A percentile compares a stretch with the other conserved stretches of the same genome.
Evolutionary conservation across 2,113 vertebrate species (phyloP).

Genomic region (Gadus chalcogrammus): DNA sequence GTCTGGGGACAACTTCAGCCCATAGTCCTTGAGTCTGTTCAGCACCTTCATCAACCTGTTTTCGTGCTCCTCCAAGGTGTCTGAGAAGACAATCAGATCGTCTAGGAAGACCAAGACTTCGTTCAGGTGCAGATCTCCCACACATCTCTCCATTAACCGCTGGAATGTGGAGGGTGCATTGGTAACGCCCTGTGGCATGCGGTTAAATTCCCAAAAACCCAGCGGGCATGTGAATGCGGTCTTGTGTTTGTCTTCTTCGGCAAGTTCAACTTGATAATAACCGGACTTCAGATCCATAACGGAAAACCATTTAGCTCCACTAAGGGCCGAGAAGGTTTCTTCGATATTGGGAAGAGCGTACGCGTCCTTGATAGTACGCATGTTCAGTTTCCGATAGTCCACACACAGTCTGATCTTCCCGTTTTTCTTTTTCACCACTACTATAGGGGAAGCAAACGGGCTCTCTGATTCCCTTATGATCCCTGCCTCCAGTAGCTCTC

Average conservation of each 20-base stretch:
- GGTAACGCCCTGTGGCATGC: constrained; percentile 6
- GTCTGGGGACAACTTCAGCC: neutral
- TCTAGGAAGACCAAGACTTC: no score
- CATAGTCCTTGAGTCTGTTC: neutral
- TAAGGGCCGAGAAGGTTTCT: no score
- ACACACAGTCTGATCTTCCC: neutral
- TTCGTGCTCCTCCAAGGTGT: neutral
- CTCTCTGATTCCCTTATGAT: constrained; percentile 16
- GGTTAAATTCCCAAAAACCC: constrained; percentile 7
- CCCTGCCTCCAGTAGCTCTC: constrained; percentile 2
- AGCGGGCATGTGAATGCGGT: neutral
- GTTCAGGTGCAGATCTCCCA: no score
- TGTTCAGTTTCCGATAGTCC: constrained; percentile 1
- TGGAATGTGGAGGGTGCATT: neutral
- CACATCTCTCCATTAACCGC: no score
- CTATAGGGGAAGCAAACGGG: constrained; percentile 11
- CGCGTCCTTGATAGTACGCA: neutral
- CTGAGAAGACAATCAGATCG: no score
- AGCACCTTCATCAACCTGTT: neutral
- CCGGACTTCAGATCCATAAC: neutral
- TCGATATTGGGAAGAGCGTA: no score
- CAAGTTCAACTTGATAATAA: constrained; percentile 1
- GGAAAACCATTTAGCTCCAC: neutral
- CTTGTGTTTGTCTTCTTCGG: neutral
- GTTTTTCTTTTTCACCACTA: neutral